Percentiles rank a stretch among this genome's conserved stretches.
Evolutionary conservation across 2,888 invertebrate species (phyloP).

Genomic region (Tinea trinotella): DNA sequence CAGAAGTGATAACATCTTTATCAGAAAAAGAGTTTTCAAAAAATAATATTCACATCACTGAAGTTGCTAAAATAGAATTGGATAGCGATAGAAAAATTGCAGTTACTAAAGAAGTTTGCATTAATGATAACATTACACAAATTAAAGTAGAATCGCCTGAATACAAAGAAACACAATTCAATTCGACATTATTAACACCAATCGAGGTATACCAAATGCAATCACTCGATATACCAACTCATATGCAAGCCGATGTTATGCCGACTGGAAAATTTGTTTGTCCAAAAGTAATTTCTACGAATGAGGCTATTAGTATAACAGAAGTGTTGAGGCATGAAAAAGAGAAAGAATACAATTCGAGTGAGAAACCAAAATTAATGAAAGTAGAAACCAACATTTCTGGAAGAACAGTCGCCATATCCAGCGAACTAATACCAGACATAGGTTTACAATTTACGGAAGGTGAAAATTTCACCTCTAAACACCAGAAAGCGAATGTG

Average conservation of each 20-base stretch:
- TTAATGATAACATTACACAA: constrained; percentile 40
- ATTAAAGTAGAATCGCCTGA: constrained; percentile 34
- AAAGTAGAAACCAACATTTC: constrained; percentile 52
- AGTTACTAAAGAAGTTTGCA: constrained; percentile 55
- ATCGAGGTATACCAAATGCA: constrained; percentile 53
- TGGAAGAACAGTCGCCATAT: constrained; percentile 64
- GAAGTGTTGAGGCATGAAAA: constrained; percentile 53
- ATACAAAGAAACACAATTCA: constrained; percentile 46
- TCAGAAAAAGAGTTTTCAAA: constrained; percentile 61
- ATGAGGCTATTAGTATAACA: constrained; percentile 41
- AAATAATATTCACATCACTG: constrained; percentile 43
- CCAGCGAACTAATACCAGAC: constrained; percentile 58
- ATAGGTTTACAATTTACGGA: constrained; percentile 42
- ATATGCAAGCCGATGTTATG: constrained; percentile 31
- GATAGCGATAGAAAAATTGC: constrained; percentile 66
- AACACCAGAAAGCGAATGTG: constrained; percentile 54
- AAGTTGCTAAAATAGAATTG: constrained; percentile 66
- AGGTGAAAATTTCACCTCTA: constrained; percentile 24
- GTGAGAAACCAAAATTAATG: constrained; percentile 30
- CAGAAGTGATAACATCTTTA: constrained; percentile 62
- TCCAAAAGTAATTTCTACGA: constrained; percentile 36
- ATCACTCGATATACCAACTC: constrained; percentile 54
- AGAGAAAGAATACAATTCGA: constrained; percentile 37
- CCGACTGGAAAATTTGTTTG: constrained; percentile 40
- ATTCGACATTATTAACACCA: constrained; percentile 39